A percentile compares a stretch with the other conserved stretches of the same genome.
Conservation (phyloP, 2,797 vertebrate species). For the Micromesistius poutassou region DNA sequence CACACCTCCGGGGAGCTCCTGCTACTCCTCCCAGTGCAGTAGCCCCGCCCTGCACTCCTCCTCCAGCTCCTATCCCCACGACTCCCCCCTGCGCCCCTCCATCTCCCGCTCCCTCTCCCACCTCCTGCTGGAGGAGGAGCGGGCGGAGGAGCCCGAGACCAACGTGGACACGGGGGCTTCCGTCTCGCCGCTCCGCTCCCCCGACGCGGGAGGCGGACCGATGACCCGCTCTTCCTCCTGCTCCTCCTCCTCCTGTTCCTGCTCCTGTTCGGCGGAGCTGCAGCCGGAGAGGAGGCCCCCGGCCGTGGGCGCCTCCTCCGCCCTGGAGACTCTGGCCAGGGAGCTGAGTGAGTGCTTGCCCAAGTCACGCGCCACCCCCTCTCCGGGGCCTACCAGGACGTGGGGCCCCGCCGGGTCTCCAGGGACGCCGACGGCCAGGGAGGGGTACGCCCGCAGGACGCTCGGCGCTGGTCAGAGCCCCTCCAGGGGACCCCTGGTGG, state of each 20-base stretch:
- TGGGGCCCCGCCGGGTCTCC: slow-evolving; percentile 17
- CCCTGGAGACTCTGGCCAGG: slow-evolving; percentile 52
- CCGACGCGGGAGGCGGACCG: slow-evolving; percentile 13
- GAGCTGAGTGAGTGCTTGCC: slow-evolving; percentile 60
- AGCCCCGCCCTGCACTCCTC: slow-evolving; percentile 38
- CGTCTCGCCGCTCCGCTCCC: slow-evolving; percentile 20
- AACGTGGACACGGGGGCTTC: slow-evolving; percentile 85
- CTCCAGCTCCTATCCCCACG: slow-evolving; percentile 36
- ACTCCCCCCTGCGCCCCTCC: slow-evolving; percentile 41
- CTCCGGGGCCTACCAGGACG: slow-evolving; percentile 18
- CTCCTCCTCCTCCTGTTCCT: slow-evolving; percentile 50
- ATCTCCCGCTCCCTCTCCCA: slow-evolving; percentile 50
- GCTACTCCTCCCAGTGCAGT: slow-evolving; percentile 65
- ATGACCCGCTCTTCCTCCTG: slow-evolving; percentile 46
- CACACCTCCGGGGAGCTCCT: slow-evolving; percentile 61
- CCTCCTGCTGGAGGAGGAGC: slow-evolving; percentile 60
- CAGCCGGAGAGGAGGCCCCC: slow-evolving; percentile 22
- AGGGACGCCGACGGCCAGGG: slow-evolving; percentile 15
- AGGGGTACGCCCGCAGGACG: slow-evolving; percentile 27
- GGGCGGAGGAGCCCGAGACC: slow-evolving; percentile 74
- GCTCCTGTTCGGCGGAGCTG: slow-evolving; percentile 31
- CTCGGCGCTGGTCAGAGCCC: slow-evolving; percentile 26
- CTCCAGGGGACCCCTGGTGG: slow-evolving; percentile 17
- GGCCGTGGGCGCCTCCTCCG: slow-evolving; percentile 53
- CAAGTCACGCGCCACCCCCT: slow-evolving; percentile 4